These are phyloP conservation scores for Erythrocercus mccallii DNA, from an alignment of 2,113 vertebrate genomes.

Conservation along the genomic window DNA sequence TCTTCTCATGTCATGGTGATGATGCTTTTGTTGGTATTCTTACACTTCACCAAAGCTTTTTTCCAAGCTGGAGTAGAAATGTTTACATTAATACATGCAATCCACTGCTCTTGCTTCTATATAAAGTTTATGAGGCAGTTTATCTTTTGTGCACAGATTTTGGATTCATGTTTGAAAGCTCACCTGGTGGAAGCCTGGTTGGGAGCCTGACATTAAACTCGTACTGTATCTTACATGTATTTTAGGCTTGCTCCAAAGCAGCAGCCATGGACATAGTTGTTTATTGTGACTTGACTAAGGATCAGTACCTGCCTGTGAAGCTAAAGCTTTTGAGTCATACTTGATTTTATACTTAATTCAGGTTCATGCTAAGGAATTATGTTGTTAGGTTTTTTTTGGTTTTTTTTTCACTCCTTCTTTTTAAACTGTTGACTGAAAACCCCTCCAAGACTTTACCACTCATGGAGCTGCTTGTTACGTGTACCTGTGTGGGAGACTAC, in stretches of 20 bases:
- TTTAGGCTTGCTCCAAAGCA: not conserved
- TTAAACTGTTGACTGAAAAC: not conserved
- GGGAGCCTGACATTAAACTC: slow-evolving; percentile 89
- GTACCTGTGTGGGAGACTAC: not conserved
- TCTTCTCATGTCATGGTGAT: not conserved
- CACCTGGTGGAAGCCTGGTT: slow-evolving; percentile 94
- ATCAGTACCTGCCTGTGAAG: not conserved
- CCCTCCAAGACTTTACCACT: not conserved
- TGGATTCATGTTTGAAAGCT: slow-evolving; percentile 98
- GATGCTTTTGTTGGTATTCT: not conserved
- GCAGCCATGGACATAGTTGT: not conserved
- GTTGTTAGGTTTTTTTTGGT: not conserved
- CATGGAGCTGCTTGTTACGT: not conserved
- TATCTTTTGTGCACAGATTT: slow-evolving; percentile 81
- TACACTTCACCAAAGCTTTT: not conserved
- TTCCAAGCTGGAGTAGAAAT: not conserved
- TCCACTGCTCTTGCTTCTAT: not conserved
- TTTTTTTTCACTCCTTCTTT: not conserved
- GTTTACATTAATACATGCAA: not conserved
- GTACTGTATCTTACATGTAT: fast-evolving
- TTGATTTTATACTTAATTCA: not conserved
- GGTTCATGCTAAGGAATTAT: not conserved
- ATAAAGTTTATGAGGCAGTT: not conserved
- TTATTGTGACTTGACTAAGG: not conserved
- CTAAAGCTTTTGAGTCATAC: not conserved